Conservation (phyloP, 2,113 vertebrate species). For the Labeo catla region DNA sequence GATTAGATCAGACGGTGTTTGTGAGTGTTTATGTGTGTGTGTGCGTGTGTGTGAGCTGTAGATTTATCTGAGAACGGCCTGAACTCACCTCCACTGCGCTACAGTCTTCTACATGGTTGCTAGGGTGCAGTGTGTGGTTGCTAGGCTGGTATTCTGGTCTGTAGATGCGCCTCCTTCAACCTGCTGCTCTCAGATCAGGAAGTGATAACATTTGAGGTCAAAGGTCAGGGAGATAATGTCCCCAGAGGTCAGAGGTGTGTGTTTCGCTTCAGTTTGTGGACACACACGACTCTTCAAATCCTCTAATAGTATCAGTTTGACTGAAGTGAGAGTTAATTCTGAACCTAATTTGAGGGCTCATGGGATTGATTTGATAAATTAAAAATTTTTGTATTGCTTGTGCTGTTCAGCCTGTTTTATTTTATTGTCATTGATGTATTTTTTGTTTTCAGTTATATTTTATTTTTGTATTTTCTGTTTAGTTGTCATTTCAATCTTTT, state of each 20-base stretch:
- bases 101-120: neutral
- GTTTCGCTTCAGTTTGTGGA: neutral
- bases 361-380: neutral
- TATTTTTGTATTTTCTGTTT: too few species aligned
- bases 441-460: too few species aligned
- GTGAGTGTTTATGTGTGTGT: neutral
- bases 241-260: neutral
- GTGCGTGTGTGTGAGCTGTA: slow-evolving; percentile 10
- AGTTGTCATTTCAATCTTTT: too few species aligned
- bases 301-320: too few species aligned
- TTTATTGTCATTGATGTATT: too few species aligned
- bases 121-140: neutral
- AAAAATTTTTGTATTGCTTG: too few species aligned
- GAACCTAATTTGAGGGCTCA: too few species aligned
- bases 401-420: too few species aligned
- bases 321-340: neutral
- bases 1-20: slow-evolving; percentile 14
- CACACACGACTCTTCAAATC: neutral
- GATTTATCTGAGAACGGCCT: neutral
- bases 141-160: neutral
- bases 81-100: neutral
- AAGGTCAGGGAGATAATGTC: neutral
- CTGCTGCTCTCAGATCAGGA: neutral
- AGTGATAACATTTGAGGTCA: neutral
- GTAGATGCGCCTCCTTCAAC: neutral